Evolutionary conservation across 2,113 vertebrate genomes (phyloP).

Genomic region (Pipra filicauda): DNA sequence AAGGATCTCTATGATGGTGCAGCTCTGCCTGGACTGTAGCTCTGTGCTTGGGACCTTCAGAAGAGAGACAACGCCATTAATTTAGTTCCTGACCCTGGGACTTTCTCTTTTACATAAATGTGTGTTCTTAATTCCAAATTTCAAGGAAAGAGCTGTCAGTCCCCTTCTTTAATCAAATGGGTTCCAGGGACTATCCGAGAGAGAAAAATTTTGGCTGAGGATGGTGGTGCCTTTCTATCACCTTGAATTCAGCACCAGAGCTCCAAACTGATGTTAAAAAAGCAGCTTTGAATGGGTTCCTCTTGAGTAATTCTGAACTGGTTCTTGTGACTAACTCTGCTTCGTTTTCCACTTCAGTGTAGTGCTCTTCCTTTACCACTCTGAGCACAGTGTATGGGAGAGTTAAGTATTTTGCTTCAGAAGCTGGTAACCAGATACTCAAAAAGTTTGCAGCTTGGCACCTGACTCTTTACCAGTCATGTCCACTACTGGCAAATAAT

Average conservation of each 20-base stretch:
- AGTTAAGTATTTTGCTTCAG: not conserved
- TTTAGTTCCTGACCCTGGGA: not conserved
- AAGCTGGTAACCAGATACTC: not conserved
- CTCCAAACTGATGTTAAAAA: not conserved
- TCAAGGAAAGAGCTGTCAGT: not conserved
- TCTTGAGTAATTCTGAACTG: not conserved
- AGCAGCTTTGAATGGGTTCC: not conserved
- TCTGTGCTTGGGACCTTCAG: not conserved
- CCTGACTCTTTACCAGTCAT: not conserved
- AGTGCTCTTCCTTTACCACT: not conserved
- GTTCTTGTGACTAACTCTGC: not conserved
- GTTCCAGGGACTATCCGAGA: not conserved
- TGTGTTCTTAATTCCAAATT: not conserved
- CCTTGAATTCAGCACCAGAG: not conserved
- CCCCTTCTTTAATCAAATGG: not conserved
- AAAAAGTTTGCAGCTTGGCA: not conserved
- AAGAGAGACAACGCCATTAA: fast-evolving
- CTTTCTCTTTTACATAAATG: not conserved
- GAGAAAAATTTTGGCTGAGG: not conserved
- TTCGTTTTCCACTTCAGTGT: not conserved
- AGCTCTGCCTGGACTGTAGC: not conserved
- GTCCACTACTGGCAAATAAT: not conserved
- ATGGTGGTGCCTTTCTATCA: not conserved
- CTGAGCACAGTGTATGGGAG: not conserved
- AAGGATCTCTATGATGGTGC: not conserved